Evolutionary conservation across 2,113 vertebrate genomes (phyloP).

Genomic region (Melanocharis versteri): DNA sequence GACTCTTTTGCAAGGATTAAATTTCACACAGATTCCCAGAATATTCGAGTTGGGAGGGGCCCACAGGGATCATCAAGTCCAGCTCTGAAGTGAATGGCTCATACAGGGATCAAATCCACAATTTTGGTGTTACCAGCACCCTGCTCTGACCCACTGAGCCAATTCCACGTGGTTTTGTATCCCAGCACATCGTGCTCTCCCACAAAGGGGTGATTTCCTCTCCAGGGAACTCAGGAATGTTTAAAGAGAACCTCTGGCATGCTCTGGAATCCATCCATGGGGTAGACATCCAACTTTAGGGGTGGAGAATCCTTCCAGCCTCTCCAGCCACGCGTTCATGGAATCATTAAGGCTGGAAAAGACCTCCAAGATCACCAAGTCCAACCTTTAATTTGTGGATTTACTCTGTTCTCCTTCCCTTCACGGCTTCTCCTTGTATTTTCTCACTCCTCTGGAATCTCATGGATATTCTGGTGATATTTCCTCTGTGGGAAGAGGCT

Average conservation of each 20-base stretch:
- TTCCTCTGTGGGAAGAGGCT: neutral
- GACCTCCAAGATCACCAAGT: neutral
- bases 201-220: neutral
- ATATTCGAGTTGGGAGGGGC: neutral
- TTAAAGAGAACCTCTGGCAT: neutral
- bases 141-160: neutral
- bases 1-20: neutral
- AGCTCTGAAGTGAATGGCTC: neutral
- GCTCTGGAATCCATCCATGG: neutral
- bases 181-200: neutral
- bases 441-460: neutral
- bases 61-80: neutral
- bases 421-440: neutral
- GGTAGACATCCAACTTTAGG: neutral
- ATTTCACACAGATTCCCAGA: neutral
- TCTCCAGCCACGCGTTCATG: accelerated
- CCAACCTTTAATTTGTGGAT: neutral
- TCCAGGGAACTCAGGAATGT: neutral
- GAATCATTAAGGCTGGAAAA: neutral
- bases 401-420: neutral
- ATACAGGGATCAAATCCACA: neutral
- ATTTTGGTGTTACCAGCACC: neutral
- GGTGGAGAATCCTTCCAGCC: neutral
- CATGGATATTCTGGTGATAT: neutral
- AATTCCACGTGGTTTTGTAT: neutral